Evolutionary conservation across 2,888 invertebrate species (phyloP).

Genomic region (Acrobasis repandana): DNA sequence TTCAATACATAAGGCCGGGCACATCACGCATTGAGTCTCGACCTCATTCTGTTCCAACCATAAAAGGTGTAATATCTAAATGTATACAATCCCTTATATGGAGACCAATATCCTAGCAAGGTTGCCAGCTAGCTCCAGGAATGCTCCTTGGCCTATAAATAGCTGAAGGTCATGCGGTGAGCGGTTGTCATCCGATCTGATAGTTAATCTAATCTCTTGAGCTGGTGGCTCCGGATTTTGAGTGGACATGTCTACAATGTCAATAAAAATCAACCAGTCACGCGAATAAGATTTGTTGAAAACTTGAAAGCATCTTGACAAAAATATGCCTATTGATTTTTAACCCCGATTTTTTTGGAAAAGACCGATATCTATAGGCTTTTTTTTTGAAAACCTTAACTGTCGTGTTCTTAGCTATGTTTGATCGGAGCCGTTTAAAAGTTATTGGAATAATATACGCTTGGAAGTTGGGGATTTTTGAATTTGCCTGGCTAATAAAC

Average conservation of each 20-base stretch:
- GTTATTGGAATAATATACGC: too few relatives aligned
- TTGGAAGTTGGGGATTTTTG: too few relatives aligned
- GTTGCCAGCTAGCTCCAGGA: constrained; percentile 42
- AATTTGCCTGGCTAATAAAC: too few relatives aligned
- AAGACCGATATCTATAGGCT: too few relatives aligned
- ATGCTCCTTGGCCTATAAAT: constrained; percentile 56
- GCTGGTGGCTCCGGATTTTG: background rate
- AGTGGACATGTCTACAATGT: background rate
- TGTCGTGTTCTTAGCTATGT: too few relatives aligned
- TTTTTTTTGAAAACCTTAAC: too few relatives aligned
- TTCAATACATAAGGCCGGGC: background rate
- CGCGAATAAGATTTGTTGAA: background rate
- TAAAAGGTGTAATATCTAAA: constrained; percentile 17
- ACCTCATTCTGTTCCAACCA: constrained; percentile 12
- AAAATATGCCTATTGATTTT: background rate
- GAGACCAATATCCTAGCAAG: constrained; percentile 45
- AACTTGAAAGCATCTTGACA: background rate
- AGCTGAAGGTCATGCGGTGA: constrained; percentile 57
- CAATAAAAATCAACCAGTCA: background rate
- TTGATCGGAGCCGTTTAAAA: too few relatives aligned
- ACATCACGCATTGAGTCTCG: background rate
- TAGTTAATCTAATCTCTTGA: constrained; percentile 10
- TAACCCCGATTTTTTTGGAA: too few relatives aligned
- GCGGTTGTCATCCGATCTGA: constrained; percentile 29
- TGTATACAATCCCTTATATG: constrained; percentile 41